Conservation (phyloP, 2,888 invertebrate genomes). For the Formica aserva region DNA sequence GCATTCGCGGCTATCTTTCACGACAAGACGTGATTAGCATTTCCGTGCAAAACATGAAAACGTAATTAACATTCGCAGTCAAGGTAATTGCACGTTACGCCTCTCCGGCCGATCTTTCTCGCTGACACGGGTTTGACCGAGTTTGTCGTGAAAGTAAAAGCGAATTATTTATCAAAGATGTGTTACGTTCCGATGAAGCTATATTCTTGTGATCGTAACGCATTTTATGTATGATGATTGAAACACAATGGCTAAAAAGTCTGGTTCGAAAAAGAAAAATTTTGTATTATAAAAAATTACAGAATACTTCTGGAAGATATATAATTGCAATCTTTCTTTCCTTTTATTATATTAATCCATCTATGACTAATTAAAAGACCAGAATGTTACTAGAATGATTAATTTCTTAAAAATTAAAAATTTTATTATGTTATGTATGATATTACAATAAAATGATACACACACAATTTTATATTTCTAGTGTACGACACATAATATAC, state of each 20-base stretch:
- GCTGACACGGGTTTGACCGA: not conserved
- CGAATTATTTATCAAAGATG: not conserved
- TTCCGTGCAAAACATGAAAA: not conserved
- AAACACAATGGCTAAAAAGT: not conserved
- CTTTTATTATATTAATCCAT: not conserved
- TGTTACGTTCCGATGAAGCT: not conserved
- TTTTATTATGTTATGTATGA: not conserved
- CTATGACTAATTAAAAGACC: not conserved
- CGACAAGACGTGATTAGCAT: not conserved
- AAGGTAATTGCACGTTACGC: not conserved
- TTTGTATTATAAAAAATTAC: not conserved
- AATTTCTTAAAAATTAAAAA: not conserved
- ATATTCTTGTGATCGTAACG: not conserved
- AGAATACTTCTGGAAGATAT: not conserved
- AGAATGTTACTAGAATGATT: not conserved
- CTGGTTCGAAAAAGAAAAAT: not conserved
- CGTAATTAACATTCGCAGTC: not conserved
- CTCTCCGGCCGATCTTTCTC: not conserved
- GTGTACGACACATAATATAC: too few species aligned
- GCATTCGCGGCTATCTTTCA: not conserved
- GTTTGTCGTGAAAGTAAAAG: not conserved
- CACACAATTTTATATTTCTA: too few species aligned
- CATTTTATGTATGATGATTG: not conserved
- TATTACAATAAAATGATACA: not conserved
- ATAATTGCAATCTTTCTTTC: not conserved